Evolutionary conservation across 2,888 invertebrate genomes (phyloP).

Genomic region (Melipona bicolor): DNA sequence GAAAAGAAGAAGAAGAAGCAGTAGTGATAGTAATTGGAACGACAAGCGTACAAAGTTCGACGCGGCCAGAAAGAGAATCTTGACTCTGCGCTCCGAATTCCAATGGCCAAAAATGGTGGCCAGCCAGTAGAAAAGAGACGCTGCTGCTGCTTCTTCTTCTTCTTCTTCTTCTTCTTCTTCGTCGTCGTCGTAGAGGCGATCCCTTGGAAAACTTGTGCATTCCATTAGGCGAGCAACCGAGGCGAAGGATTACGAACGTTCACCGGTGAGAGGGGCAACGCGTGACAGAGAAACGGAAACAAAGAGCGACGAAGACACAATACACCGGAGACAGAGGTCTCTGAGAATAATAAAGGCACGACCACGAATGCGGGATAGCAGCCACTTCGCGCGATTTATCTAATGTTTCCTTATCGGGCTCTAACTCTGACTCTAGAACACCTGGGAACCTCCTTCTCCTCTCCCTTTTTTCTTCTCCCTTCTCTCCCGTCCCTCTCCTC

Average conservation of each 20-base stretch:
- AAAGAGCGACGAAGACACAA: slow-evolving; percentile 35
- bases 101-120: slow-evolving; percentile 59
- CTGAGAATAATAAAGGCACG: slow-evolving; percentile 73
- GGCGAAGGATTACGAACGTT: slow-evolving; percentile 54
- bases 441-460: slow-evolving; percentile 71
- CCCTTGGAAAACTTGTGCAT: slow-evolving; percentile 60
- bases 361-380: slow-evolving; percentile 37
- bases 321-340: slow-evolving; percentile 47
- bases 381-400: slow-evolving; percentile 78
- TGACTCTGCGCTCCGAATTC: slow-evolving; percentile 48
- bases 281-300: slow-evolving; percentile 51
- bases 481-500: background rate
- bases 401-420: slow-evolving; percentile 80
- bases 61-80: background rate
- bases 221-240: slow-evolving; percentile 42
- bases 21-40: background rate
- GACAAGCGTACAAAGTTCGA: background rate
- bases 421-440: slow-evolving; percentile 68
- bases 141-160: background rate
- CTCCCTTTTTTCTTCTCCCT: slow-evolving; percentile 22
- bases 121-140: slow-evolving; percentile 35
- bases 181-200: slow-evolving; percentile 29
- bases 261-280: slow-evolving; percentile 41
- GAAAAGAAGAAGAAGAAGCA: background rate
- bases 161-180: background rate